A percentile compares a stretch with the other conserved stretches of the same genome.
These are phyloP conservation scores for Taenaris catops DNA, from an alignment of 2,888 invertebrate genomes.

Conservation along the genomic window DNA sequence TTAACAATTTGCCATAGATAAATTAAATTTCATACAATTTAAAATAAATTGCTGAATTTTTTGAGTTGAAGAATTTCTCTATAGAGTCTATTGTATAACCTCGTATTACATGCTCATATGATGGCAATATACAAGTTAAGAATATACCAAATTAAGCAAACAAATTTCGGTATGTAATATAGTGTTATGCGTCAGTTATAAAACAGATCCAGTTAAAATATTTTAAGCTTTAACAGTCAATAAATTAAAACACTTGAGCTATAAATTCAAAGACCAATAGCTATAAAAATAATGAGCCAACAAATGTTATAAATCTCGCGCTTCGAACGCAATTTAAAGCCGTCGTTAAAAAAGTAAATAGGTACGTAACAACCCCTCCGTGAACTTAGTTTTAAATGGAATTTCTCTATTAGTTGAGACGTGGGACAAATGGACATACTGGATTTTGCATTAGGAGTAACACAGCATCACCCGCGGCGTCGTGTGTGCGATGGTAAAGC, in stretches of 20 bases:
- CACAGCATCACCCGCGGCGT: conserved; percentile 42
- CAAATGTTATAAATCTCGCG: conserved; percentile 25
- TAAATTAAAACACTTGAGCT: conserved; percentile 23
- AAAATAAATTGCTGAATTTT: too few relatives aligned
- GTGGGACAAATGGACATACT: conserved; percentile 49
- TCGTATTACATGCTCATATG: too few relatives aligned
- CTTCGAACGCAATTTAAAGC: conserved; percentile 25
- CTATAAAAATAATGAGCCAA: conserved; percentile 27
- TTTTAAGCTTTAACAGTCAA: conserved; percentile 23
- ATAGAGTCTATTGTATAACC: too few relatives aligned
- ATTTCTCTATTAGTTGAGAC: conserved; percentile 50
- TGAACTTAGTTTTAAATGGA: conserved; percentile 47
- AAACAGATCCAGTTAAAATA: conserved; percentile 18
- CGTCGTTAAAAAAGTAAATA: conserved; percentile 28
- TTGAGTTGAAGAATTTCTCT: too few relatives aligned
- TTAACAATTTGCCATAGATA: too few relatives aligned
- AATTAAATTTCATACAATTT: too few relatives aligned
- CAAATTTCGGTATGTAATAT: too few relatives aligned
- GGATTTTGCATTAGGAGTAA: conserved; percentile 52
- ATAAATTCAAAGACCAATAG: conserved; percentile 36
- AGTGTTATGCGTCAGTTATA: conserved; percentile 9
- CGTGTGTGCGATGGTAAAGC: conserved; percentile 36
- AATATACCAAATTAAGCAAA: too few relatives aligned
- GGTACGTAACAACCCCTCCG: conserved; percentile 24
- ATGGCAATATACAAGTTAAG: too few relatives aligned